Base-by-base conservation (phyloP, 2,113 vertebrate genomes). In the Prunella himalayana region DNA sequence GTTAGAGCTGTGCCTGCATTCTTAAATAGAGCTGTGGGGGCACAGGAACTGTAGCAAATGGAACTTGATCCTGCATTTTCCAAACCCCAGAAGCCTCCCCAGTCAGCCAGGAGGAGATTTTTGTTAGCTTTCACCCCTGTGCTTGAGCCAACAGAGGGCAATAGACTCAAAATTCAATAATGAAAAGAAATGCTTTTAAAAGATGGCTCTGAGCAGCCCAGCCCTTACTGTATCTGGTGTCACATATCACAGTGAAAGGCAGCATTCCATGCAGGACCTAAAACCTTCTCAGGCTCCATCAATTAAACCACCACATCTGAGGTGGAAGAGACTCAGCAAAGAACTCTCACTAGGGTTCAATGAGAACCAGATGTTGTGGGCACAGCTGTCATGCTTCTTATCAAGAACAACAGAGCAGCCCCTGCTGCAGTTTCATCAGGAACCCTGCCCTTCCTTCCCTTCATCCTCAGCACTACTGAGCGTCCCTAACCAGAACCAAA, bases 221-320 rank as follows among this genome's bases (percentile, higher is more conserved):
- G 87, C 68, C 71, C 86, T 84, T 63, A 63, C 91, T 85, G 47
- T 95, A 94, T 93, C 31, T 97, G 91, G 92, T 94, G 90, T 94
- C 88, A 94, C 88, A 82, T 93, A 95, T 86, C 93, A 94, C 72
- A 94, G 83, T 81, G 77, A 96, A 96, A 95, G 82, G 76, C 60
- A 0, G 91, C 84, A 94, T 86, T 96, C 93, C 94, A 86, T 0
- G 1, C 86, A 90, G 91, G 88, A 97, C 84, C 86, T 93, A 82
- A 95, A 95, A 72, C 92, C 95, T 96, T 97, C 89, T 94, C 90
- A 86, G 90, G 90, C 96, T 96, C 92, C 85, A 96, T 93, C 91
- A 97, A 85, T 95, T 95, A 97, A 97, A 93, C 88, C 82, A 92
- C 91, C 92, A 93, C 95, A 94, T 95, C 92, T 93, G 95, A 92